Evolutionary conservation across 1,140 invertebrate species (phyloP).

Genomic region (Eurytemora carolleeae): DNA sequence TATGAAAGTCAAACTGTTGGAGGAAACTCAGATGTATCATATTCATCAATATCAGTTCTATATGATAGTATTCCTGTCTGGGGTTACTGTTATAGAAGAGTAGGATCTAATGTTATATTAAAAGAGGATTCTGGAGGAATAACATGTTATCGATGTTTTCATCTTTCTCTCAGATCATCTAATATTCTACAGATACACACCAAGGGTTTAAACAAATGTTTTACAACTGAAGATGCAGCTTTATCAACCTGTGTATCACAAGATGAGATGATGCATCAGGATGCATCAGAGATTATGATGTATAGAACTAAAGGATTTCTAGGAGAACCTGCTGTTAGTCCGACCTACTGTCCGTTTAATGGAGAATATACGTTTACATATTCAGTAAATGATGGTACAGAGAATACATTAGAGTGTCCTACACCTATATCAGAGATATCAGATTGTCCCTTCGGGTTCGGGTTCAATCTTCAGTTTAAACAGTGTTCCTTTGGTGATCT

Average conservation of each 20-base stretch:
- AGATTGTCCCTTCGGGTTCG: conserved; percentile 42
- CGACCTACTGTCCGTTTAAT: conserved; percentile 43
- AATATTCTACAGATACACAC: conserved; percentile 24
- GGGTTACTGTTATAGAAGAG: conserved; percentile 24
- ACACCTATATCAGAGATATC: conserved; percentile 35
- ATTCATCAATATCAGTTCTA: conserved; percentile 25
- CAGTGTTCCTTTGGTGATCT: conserved; percentile 35
- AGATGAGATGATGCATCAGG: not conserved
- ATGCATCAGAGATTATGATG: not conserved
- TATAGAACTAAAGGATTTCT: conserved; percentile 9
- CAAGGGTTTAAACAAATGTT: conserved; percentile 16
- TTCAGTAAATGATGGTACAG: conserved; percentile 32
- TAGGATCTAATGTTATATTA: conserved; percentile 24
- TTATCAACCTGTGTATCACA: conserved; percentile 15
- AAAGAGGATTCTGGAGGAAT: conserved; percentile 22
- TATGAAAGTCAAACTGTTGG: conserved; percentile 28
- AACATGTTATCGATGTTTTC: conserved; percentile 25
- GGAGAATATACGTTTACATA: conserved; percentile 43
- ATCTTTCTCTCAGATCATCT: conserved; percentile 23
- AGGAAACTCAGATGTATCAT: conserved; percentile 30
- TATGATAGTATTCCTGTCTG: conserved; percentile 19
- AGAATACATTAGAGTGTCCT: conserved; percentile 32
- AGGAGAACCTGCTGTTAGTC: conserved; percentile 19
- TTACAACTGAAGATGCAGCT: conserved; percentile 16
- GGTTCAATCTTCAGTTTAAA: conserved; percentile 35